Evolutionary conservation across 1,140 invertebrate species (phyloP), one percentile per base, ranked within the genome.

Genomic region (Onthophagus taurus): DNA sequence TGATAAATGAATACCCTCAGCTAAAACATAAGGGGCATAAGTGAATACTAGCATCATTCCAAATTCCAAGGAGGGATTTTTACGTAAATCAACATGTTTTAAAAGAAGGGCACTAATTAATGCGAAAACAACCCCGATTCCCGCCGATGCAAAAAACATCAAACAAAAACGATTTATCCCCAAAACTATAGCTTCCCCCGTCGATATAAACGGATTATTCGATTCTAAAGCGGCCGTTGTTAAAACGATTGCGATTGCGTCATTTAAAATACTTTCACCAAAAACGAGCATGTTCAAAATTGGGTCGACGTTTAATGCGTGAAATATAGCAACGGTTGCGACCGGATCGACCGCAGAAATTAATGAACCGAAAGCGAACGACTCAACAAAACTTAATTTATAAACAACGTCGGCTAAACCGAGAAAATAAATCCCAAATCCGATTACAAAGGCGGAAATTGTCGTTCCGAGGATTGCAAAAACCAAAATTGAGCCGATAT

Each of bases 301-400:
- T 12, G 91, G 92, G 68, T 95, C 90, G 1, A 96, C 85, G 67
- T 97, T 86, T 2, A 97, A 67, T 7, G 94, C 92, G 70, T 97
- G 90, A 62, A 99, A 99, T 53, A 99, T 99, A 2, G 96, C 95
- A 29, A 99, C 80, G 0, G 92, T 97, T 9, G 95, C 94, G 5
- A 99, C 95, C 3, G 95, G 95, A 73, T 98, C 95, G 11, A 99
- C 94, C 37, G 95, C 95, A n/a, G 92, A 97, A 61, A 98, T 97
- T 20, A 97, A 64, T 2, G 93, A 97, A 3, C 94, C 94, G 75
- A 98, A 98, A 1, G 95, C 93, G 78, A 98, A 97, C 50, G 92
- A 97, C 67, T 99, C 93, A 1, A 94, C 84, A 64, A 97, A 92
- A 66, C 80, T 87, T 19, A 97, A 69, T 58, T 80, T 78, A 65